Percentiles rank a stretch among this genome's conserved stretches.
Conservation (phyloP, 2,797 vertebrate genomes). For the Periophthalmus magnuspinnatus region DNA sequence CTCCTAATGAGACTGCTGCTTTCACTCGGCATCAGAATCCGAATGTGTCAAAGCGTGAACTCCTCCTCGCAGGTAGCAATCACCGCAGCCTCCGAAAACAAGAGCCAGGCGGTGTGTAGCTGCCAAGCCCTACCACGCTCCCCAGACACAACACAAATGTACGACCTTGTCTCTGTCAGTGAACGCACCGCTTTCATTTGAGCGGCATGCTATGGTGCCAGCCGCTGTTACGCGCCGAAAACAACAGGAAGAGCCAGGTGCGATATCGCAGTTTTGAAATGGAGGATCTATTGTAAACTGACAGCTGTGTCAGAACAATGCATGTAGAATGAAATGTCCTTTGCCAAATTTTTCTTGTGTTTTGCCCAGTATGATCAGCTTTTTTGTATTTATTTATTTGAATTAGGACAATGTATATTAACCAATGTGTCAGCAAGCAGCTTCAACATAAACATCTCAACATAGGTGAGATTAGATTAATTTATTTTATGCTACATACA, state of each 20-base stretch:
- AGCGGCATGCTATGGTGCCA: conserved; percentile 3
- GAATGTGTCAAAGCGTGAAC: conserved; percentile 29
- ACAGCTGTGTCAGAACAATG: no score
- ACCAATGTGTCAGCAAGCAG: no score
- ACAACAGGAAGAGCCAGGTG: not conserved
- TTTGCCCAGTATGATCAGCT: no score
- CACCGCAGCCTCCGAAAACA: conserved; percentile 18
- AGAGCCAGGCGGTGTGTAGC: not conserved
- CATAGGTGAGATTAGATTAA: no score
- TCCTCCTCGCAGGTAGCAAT: conserved; percentile 30
- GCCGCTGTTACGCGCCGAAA: not conserved
- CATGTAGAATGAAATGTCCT: no score
- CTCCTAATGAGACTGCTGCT: conserved; percentile 35
- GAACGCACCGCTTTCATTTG: conserved; percentile 4
- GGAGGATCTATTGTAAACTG: no score
- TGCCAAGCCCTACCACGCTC: conserved; percentile 10
- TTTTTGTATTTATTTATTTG: no score
- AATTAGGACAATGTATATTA: no score
- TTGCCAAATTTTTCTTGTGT: no score
- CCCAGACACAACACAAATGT: conserved; percentile 1
- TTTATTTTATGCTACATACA: no score
- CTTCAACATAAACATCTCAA: no score
- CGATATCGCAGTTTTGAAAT: not conserved
- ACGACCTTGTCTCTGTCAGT: conserved; percentile 7
- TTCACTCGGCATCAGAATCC: conserved; percentile 35